Base-by-base conservation (phyloP, 2,888 invertebrate species). In the Nysson spinosus region DNA sequence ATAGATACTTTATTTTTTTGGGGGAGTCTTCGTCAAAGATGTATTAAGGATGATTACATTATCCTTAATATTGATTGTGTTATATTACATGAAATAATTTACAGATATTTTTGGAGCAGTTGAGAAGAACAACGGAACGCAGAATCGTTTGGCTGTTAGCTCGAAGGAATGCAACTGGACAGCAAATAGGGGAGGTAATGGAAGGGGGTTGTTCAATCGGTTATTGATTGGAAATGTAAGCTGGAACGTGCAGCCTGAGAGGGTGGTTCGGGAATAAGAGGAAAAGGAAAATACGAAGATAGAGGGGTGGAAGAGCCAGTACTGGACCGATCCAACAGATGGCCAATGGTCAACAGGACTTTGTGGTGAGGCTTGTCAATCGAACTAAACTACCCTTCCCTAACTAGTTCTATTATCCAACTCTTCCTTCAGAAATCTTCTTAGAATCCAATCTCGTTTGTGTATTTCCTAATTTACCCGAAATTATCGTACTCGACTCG, bases 191-290 rank as follows among this genome's bases (percentile, higher is more conserved):
- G 72, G 60, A 64, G n/a, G n/a, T n/a, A n/a, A n/a, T 43, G 75
- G 74, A 76, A 61, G 67, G 79, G 79, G 79, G 81, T 79, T 74
- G 81, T 83, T 84, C 85, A 86, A 86, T 86, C 85, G 86, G 81
- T 86, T 86, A 86, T 86, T 86, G 85, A 85, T 86, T 86, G 85
- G 83, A 83, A 85, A 83, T 79, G 84, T 83, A 83, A 82, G 80
- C 79, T 61, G 72, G 72, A 68, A 67, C 62, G 70, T 47, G 75
- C 57, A 57, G 63, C 50, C 55, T 54, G 67, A 55, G 62, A 58
- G 73, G 68, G 64, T 64, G 61, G 62, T 58, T 57, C 51, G 50
- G 28, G 55, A 44, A 52, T 46, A 47, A 61, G 62, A 72, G 63
- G 57, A 54, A 32, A 57, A 61, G 43, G 58, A 56, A 40, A 50